Evolutionary conservation across 53 echinoderm and acorn worm genomes (phyloP).

Genomic region (Mesocentrotus franciscanus): DNA sequence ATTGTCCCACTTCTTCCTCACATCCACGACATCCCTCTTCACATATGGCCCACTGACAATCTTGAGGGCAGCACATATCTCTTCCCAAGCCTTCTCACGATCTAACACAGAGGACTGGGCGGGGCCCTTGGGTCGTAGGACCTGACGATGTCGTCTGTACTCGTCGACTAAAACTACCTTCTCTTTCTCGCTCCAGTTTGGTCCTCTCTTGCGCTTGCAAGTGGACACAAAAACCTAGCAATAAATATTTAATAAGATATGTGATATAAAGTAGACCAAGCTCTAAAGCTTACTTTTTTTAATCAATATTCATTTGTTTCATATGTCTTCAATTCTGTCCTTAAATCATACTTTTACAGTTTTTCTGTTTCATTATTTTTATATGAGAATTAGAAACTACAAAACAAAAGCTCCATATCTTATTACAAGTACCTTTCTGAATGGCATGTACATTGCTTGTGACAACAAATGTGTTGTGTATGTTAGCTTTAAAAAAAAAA

Average conservation of each 20-base stretch:
- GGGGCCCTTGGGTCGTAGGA: slow-evolving; percentile 55
- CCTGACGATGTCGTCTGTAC: slow-evolving; percentile 47
- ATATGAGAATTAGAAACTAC: too few species aligned
- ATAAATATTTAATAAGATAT: not conserved
- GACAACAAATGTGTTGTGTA: too few species aligned
- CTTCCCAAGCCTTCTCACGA: slow-evolving; percentile 68
- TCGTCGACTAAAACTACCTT: slow-evolving; percentile 62
- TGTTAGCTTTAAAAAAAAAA: too few species aligned
- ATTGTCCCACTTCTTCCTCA: slow-evolving; percentile 72
- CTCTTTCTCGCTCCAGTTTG: slow-evolving; percentile 71
- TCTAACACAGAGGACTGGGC: slow-evolving; percentile 40
- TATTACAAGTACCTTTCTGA: too few species aligned
- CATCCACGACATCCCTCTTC: slow-evolving; percentile 61
- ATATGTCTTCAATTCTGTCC: not conserved
- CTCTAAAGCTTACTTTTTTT: too few species aligned
- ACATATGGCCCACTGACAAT: slow-evolving; percentile 48
- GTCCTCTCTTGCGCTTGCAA: slow-evolving; percentile 67
- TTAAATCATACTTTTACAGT: too few species aligned
- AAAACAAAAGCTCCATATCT: too few species aligned
- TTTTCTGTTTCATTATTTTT: too few species aligned
- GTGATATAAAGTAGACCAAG: not conserved
- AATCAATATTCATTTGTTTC: too few species aligned
- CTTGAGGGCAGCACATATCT: slow-evolving; percentile 50
- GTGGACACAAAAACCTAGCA: slow-evolving; percentile 47
- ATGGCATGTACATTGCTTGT: too few species aligned